Base-by-base conservation (phyloP, 2,797 vertebrate species). In the Amblyopsis hoosieri region DNA sequence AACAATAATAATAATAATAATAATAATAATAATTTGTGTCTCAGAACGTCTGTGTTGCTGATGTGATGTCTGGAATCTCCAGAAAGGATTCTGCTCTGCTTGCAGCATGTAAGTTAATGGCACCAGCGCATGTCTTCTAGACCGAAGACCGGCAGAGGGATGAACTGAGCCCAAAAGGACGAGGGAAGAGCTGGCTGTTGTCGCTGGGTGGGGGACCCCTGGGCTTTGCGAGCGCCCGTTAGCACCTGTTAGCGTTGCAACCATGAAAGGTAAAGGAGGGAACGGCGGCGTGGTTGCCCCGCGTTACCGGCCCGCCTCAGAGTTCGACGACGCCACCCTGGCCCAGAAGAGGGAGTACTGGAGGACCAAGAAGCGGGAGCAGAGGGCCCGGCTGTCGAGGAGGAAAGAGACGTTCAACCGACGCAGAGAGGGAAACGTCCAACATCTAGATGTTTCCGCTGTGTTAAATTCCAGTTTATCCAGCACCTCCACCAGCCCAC, bases 341-440 rank as follows among this genome's bases (percentile, higher is more conserved):
- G 87, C 89, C 14, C 87, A 87, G 47, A 94, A 92, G 78, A 89
- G 93, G 64, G 90, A 93, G 67, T 94, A 94, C 81, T 94, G 92
- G 92, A 90, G 90, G 62, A 93, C 71, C 57, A 93, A 93, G 82
- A 94, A 94, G 61, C 85, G 92, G 45, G 91, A 93, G 75, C 93
- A 94, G 81, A 88, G 92, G 72, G 93, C 93, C 37, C 87, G 85
- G 12, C 75, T 89, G 60, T 83, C 87, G 0, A 81, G 81, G 66
- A 76, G 60, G 9, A 83, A 78, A 67, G 19, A 52, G 9, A 80
- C 33, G 49, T 48, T 54, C 1, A 48, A 31, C 3, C 68, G 29
- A 1, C 62, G 51, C 23, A 47, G 56, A 9, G 49, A 19, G 64
- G 51, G 23, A 72, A 66, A 56, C 53, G 5, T 54, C 6, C 46